These are phyloP conservation scores for Tenthredo livida DNA, from an alignment of 2,888 invertebrate genomes.

Conservation along the genomic window DNA sequence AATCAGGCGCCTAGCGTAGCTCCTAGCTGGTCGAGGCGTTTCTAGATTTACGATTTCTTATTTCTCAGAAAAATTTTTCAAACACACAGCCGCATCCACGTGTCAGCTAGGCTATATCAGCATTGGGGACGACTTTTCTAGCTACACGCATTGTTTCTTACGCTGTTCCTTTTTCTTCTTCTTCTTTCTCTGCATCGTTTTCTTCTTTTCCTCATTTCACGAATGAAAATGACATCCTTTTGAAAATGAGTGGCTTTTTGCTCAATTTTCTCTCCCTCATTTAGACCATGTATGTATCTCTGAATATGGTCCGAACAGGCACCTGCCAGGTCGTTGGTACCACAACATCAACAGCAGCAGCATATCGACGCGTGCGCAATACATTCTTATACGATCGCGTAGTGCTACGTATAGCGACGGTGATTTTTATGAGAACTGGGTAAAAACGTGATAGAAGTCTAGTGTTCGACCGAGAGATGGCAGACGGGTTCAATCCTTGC, in stretches of 20 bases:
- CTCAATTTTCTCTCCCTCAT: no score
- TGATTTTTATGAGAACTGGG: constrained; percentile 69
- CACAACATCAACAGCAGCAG: not conserved
- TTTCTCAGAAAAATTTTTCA: constrained; percentile 59
- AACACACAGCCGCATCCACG: constrained; percentile 62
- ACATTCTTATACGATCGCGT: constrained; percentile 57
- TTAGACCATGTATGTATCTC: not conserved
- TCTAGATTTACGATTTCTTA: constrained; percentile 61
- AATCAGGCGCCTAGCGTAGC: constrained; percentile 56
- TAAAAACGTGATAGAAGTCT: constrained; percentile 73
- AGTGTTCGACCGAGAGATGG: constrained; percentile 74
- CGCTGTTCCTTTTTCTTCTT: not conserved
- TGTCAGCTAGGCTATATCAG: constrained; percentile 56
- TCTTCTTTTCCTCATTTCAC: not conserved
- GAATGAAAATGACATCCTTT: no score
- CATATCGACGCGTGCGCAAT: not conserved
- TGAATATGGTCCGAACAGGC: constrained; percentile 41
- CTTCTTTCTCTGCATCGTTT: not conserved
- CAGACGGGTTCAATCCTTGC: constrained; percentile 59
- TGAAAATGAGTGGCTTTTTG: no score
- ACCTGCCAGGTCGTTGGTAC: constrained; percentile 7
- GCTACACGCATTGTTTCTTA: not conserved
- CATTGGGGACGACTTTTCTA: not conserved
- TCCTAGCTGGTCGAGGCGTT: constrained; percentile 51
- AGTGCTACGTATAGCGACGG: constrained; percentile 56